Evolutionary conservation across 2,888 invertebrate species (phyloP), one percentile per base, ranked within the genome.

Genomic region (Napeogenes inachia): DNA sequence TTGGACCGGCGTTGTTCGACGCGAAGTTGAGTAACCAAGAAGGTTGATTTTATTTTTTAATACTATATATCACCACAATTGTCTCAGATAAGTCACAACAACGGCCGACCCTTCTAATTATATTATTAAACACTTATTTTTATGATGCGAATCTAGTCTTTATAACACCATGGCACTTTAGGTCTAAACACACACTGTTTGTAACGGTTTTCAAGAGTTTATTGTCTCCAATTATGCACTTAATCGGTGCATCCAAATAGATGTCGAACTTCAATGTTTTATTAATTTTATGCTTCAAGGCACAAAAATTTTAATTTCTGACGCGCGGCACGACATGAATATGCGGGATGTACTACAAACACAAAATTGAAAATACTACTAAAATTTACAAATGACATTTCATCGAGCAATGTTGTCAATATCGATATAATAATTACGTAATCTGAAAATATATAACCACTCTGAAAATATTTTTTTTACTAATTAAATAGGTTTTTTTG

Each of bases 251-350:
- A 12, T 50, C 50, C 30, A 65, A 21, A 60, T 66, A 56, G 59
- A 61, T 64, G 61, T 68, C 64, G 65, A 65, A 68, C 66, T 57
- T 59, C 63, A 63, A 60, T 70, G 65, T 71, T 72, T 71, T 65
- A 66, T 60, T 46, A 69, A 66, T 71, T 70, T 68, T 70, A 67
- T 68, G 64, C 66, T 66, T 64, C 66, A 66, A 68, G 66, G 61
- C 61, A 69, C 63, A 69, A 69, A 72, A 72, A 66, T 69, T 61
- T 61, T 67, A 62, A 65, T 68, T 62, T 61, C 61, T 70, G 68
- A 70, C 68, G 57, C 53, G 53, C 42, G n/a, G 66, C 65, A 46
- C 68, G 67, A 68, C 66, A 64, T 70, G 67, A 62, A 67, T 66
- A 62, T 47, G 53, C 50, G 63, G 65, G 65, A 65, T 59, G 64